Evolutionary conservation across 2,797 vertebrate genomes (phyloP).

Genomic region (Hafferia zeledoni): DNA sequence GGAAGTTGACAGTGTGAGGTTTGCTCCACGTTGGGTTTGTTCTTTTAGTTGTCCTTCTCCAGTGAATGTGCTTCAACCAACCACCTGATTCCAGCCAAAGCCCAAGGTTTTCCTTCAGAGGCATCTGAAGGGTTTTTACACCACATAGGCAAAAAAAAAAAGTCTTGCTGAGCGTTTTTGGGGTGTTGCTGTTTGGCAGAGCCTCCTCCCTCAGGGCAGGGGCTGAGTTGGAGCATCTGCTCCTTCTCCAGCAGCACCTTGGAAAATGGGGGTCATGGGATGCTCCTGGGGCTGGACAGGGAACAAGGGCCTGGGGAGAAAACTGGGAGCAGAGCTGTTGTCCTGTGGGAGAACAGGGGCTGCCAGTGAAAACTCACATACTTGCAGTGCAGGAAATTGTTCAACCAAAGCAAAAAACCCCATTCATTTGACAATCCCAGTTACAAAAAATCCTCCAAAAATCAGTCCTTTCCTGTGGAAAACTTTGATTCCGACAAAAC

Average conservation of each 20-base stretch:
- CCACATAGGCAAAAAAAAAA: not conserved
- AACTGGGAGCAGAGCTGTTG: not conserved
- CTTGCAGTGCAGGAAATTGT: not conserved
- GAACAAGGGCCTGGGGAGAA: not conserved
- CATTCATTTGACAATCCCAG: not conserved
- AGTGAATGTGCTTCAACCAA: conserved; percentile 29
- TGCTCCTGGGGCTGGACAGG: not conserved
- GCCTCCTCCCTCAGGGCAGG: not conserved
- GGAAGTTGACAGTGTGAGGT: conserved; percentile 17
- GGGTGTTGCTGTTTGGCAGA: not conserved
- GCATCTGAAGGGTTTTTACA: not conserved
- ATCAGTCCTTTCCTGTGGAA: not conserved
- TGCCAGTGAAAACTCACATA: not conserved
- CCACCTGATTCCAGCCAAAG: not conserved
- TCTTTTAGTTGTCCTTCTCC: not conserved
- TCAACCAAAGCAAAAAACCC: not conserved
- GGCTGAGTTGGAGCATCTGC: not conserved
- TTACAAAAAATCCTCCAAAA: not conserved
- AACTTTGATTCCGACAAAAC: not conserved
- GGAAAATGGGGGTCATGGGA: not conserved
- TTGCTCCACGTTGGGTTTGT: conserved; percentile 3
- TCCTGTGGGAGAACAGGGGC: not conserved
- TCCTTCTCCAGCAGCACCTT: not conserved
- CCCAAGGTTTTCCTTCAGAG: not conserved
- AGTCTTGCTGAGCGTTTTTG: not conserved